A percentile compares a stretch with the other conserved stretches of the same genome.
phyloP scores from a whole-genome alignment of 2,113 vertebrate species.

The Cyphomyrus discorhynchus region DNA sequence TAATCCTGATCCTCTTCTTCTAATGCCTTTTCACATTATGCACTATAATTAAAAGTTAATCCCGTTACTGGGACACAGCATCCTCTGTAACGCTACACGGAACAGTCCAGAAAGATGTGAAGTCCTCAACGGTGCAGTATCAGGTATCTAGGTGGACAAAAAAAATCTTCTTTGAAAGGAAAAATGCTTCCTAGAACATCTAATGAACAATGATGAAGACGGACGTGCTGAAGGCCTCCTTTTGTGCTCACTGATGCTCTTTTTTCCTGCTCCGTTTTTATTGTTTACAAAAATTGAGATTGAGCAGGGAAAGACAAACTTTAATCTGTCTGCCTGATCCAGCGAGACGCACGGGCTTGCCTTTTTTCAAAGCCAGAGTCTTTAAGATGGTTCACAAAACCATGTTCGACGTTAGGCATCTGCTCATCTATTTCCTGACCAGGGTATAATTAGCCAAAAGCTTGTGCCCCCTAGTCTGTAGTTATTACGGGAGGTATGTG shows the following conservation, averaged over 20 bases:
- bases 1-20: conserved; percentile 1
- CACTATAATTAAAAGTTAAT: conserved; percentile 19
- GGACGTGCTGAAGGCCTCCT: background rate
- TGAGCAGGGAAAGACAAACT: background rate
- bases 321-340: background rate
- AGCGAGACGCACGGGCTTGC: background rate
- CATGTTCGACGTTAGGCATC: conserved; percentile 21
- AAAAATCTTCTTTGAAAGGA: background rate
- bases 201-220: background rate
- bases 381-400: background rate
- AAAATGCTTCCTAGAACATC: background rate
- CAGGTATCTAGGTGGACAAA: background rate
- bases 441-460: conserved; percentile 49
- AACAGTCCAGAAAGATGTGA: background rate
- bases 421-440: conserved; percentile 47
- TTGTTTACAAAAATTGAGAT: background rate
- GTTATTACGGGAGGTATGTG: conserved; percentile 46
- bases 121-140: background rate
- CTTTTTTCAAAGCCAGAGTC: background rate
- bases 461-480: conserved; percentile 36
- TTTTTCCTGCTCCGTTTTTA: background rate
- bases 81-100: conserved; percentile 8
- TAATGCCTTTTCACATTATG: conserved; percentile 1
- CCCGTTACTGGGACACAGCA: conserved; percentile 12
- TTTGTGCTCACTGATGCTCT: background rate